These are phyloP conservation scores for Cladorhizidae sp. DNA, from an alignment of 37 sponge, comb jelly and placozoan species.

Conservation along the genomic window DNA sequence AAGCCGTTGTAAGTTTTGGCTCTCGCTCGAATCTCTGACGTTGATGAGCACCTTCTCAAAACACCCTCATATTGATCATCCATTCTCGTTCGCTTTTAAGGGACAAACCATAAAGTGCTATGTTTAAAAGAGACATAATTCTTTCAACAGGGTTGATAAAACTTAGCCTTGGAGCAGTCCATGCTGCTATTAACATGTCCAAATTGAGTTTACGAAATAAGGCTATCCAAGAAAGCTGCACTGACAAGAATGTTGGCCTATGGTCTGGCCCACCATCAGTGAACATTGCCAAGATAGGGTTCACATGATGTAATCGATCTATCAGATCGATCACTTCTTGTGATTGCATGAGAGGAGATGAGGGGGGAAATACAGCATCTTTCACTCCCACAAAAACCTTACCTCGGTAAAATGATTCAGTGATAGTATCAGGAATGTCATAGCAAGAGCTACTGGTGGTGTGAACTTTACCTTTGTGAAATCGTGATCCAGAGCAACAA, in stretches of 20 bases:
- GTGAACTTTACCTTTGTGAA: conserved; percentile 10
- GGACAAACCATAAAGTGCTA: conserved; percentile 39
- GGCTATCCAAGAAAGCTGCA: conserved; percentile 37
- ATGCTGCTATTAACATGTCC: conserved; percentile 24
- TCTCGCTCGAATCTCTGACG: conserved; percentile 7
- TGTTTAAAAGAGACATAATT: conserved; percentile 38
- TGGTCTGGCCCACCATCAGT: conserved; percentile 65
- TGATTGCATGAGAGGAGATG: conserved; percentile 43
- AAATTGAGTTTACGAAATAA: conserved; percentile 39
- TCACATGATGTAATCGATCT: background rate
- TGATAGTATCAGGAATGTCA: conserved; percentile 32
- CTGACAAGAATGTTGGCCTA: conserved; percentile 24
- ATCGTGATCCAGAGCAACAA: conserved; percentile 26
- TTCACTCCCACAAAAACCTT: conserved; percentile 31
- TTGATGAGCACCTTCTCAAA: conserved; percentile 16
- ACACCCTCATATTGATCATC: conserved; percentile 8
- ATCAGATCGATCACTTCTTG: conserved; percentile 18
- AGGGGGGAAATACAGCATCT: conserved; percentile 36
- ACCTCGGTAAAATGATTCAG: conserved; percentile 39
- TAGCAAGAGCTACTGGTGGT: conserved; percentile 15
- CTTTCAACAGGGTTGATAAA: conserved; percentile 42
- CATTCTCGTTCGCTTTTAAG: conserved; percentile 14
- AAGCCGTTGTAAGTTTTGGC: background rate
- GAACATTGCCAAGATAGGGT: conserved; percentile 4
- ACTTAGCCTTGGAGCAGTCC: conserved; percentile 33